Base-by-base conservation (phyloP, 2,797 vertebrate genomes). In the Hemitrygon akajei region DNA sequence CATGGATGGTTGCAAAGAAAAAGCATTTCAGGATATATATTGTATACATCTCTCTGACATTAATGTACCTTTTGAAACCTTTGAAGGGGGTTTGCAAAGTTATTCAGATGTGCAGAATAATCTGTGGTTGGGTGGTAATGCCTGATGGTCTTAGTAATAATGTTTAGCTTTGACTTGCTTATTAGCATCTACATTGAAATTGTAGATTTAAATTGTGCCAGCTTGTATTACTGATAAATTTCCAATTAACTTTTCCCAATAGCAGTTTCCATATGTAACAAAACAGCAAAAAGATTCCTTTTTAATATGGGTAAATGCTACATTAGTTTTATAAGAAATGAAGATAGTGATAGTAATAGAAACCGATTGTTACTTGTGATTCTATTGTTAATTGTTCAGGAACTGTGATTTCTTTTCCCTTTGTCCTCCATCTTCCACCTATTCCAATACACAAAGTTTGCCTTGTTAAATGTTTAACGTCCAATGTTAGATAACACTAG, bases 201-300 rank as follows among this genome's bases (percentile, higher is more conserved):
- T 89, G 86, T n/a, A n/a, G 60, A 69, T 69, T 89, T 89, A 63
- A 89, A 69, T 89, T 89, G 60, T 89, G 60, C 37, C 86, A 89
- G 60, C 86, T 66, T 89, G 60, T 37, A 89, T 20, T 89, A 37
- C 7, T n/a, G 16, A 22, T 89, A 18, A 66, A 34, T n/a, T 66
- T 34, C 60, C 7, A 60, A 89, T 69, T 89, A 89, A 89, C 86
- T 69, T 63, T 47, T 66, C 60, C n/a, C 63, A 89, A 66, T n/a
- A 69, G 7, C 66, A 20, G 16, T 69, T 66, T 89, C 34, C 69
- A 16, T 5, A 69, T 34, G 37, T 69, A 66, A 69, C 7, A 63
- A 69, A 37, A 7, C 20, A 37, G 86, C 63, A 89, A 66, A 5
- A 37, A 69, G 60, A n/a, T 20, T 89, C 86, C 66, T 7, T 86